Base-by-base conservation (phyloP, 2,888 invertebrate genomes). In the Cerceris ruficornis region DNA sequence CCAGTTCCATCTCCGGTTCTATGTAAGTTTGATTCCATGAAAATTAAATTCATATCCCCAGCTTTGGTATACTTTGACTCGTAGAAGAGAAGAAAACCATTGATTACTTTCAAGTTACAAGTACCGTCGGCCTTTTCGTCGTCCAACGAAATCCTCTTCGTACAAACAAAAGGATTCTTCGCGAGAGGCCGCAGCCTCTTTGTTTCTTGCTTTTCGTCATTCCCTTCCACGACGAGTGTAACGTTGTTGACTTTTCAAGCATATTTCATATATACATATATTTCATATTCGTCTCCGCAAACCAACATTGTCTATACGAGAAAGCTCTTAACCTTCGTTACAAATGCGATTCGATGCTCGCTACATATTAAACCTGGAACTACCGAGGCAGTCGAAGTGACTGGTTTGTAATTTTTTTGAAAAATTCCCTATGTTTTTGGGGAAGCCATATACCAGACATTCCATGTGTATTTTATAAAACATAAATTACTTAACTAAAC, bases 21-120 rank as follows among this genome's bases (percentile, higher is more conserved):
- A 43, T 43, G 14, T 41, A 54, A 41, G 46, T 69, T 61, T 62
- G 41, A 59, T 67, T 77, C 43, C 15, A 1, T 8, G 6, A n/a
- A 42, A 64, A 77, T 75, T 59, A 70, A 43, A 67, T 59, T 60
- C 50, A 9, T 54, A 59, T 52, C 15, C 28, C n/a, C 6, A 8
- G 9, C 13, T 41, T 9, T 7, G 9, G 15, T 15, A 28, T 6
- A 14, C 46, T 41, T 57, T 14, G 14, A 2, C 49, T 4, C 41
- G 46, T 13, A 2, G 11, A 2, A n/a, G 6, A 14, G 43, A 13
- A 41, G 17, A 46, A 28, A 39, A 55, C 54, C 49, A 17, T 42
- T 1, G 28, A 17, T 28, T 28, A 14, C 50, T 64, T 77, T 69
- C 58, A 67, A 75, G 60, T 62, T 17, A 0, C 17, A 62, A 11